Evolutionary conservation across 2,888 invertebrate species (phyloP).

Genomic region (Plebejus melissa): DNA sequence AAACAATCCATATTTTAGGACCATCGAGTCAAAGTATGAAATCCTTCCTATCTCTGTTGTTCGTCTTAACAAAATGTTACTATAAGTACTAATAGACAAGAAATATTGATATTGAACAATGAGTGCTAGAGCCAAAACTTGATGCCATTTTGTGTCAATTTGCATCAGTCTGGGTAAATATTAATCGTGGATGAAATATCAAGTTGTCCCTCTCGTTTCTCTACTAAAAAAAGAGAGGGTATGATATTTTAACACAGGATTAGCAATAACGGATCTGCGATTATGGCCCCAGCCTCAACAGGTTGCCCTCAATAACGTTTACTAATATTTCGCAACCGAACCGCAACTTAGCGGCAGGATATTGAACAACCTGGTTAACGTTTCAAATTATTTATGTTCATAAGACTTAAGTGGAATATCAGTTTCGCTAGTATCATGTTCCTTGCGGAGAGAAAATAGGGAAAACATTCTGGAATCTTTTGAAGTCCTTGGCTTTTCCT

Average conservation of each 20-base stretch:
- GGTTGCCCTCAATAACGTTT: slow-evolving; percentile 13
- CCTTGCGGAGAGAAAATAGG: neutral
- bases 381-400: slow-evolving; percentile 9
- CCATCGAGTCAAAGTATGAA: no score
- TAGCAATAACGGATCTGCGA: neutral
- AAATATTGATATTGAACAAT: no score
- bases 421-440: neutral
- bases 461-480: neutral
- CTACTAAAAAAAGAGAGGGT: neutral
- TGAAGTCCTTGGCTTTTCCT: neutral
- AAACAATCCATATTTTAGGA: no score
- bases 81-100: no score
- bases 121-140: no score
- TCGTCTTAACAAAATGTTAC: no score
- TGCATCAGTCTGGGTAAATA: no score
- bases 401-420: neutral
- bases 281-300: neutral
- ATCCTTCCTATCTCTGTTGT: no score
- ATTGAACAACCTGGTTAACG: slow-evolving; percentile 15
- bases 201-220: no score
- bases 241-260: neutral
- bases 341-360: slow-evolving; percentile 16
- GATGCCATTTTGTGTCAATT: no score
- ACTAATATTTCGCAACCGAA: slow-evolving; percentile 21
- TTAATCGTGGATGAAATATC: no score